Conservation (phyloP, 2,888 invertebrate genomes). For the Drosophila parthenogenetica region DNA sequence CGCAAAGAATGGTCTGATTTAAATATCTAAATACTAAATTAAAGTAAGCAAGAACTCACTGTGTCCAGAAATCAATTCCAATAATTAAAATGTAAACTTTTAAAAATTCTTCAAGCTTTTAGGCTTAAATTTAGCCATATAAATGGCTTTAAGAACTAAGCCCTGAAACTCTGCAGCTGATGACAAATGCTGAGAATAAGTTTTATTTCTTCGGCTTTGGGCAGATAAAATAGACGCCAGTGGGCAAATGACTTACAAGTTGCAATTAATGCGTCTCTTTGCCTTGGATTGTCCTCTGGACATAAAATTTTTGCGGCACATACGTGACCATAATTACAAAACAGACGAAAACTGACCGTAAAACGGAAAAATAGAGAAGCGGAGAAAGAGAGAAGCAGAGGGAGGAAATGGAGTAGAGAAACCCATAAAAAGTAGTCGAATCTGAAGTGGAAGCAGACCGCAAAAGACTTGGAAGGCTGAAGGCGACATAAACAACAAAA, state of each 20-base stretch:
- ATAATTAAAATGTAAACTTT: too few species aligned
- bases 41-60: too few species aligned
- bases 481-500: constrained; percentile 54
- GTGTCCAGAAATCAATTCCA: too few species aligned
- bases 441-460: constrained; percentile 44
- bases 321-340: constrained; percentile 74
- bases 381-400: not conserved
- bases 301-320: constrained; percentile 71
- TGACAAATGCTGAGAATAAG: constrained; percentile 33
- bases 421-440: constrained; percentile 55
- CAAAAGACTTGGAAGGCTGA: constrained; percentile 24
- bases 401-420: not conserved
- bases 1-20: too few species aligned
- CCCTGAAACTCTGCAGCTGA: constrained; percentile 6
- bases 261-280: constrained; percentile 61
- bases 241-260: constrained; percentile 54
- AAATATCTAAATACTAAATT: too few species aligned
- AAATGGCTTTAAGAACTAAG: not conserved
- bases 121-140: too few species aligned
- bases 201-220: constrained; percentile 8
- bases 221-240: constrained; percentile 28
- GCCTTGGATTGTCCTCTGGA: constrained; percentile 37
- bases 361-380: constrained; percentile 36
- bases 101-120: too few species aligned
- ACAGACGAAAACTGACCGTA: constrained; percentile 58